phyloP scores from a whole-genome alignment of 2,888 invertebrate species.

The Willowsia nigromaculata region DNA sequence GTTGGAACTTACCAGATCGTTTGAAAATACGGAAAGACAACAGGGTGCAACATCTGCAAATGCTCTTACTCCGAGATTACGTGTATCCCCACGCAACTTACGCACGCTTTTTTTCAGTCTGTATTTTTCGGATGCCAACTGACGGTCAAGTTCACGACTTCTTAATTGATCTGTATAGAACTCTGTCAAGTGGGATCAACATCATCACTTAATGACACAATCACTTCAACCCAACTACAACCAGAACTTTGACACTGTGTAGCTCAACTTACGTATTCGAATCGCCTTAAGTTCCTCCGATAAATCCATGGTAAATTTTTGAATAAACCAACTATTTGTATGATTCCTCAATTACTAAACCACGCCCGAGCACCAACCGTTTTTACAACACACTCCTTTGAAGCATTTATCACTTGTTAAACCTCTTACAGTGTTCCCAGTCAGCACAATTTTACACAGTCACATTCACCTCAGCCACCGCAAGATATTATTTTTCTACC shows the following conservation, averaged over 20 bases:
- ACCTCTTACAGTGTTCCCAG: too few relatives aligned
- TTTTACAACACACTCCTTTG: too few relatives aligned
- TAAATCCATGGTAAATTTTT: constrained; percentile 67
- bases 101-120: constrained; percentile 3
- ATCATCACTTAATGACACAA: background rate
- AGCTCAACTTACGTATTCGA: constrained; percentile 64
- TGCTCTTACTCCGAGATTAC: background rate
- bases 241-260: too few relatives aligned
- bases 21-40: constrained; percentile 32
- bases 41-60: background rate
- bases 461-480: too few relatives aligned
- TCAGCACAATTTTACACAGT: too few relatives aligned
- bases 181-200: background rate
- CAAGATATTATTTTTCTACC: too few relatives aligned
- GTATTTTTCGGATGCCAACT: constrained; percentile 52
- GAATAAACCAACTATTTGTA: too few relatives aligned
- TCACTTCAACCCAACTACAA: background rate
- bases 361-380: too few relatives aligned
- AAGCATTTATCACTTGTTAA: too few relatives aligned
- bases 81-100: background rate
- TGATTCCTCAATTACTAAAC: too few relatives aligned
- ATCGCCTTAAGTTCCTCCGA: constrained; percentile 64
- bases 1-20: constrained; percentile 46
- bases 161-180: constrained; percentile 68
- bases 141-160: constrained; percentile 65